Base-by-base conservation (phyloP, 1,140 invertebrate species). In the Bombus vancouverensis region DNA sequence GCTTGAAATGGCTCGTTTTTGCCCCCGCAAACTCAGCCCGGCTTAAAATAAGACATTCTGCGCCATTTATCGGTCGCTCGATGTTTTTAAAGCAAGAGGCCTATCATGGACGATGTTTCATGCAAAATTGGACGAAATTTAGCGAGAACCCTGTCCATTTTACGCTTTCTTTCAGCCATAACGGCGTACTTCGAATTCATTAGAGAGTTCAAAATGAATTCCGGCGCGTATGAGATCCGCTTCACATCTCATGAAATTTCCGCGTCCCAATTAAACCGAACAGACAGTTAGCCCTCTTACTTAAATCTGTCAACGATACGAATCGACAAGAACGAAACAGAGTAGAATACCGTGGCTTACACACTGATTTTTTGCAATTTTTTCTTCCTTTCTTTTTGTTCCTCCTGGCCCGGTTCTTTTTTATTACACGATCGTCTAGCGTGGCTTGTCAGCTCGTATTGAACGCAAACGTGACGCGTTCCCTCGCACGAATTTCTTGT, bases 221-320 rank as follows among this genome's bases (percentile, higher is more conserved):
- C 81, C 25, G 18, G 22, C 44, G 18, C 25, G 68, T 72, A 62
- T 66, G 39, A 68, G 10, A 57, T 62, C 88, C 68, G 42, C 13
- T 84, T 81, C 59, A 71, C 44, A 37, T 37, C 57, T 44, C 78
- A 71, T 85, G 75, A 89, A 77, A 76, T 81, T 83, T 80, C 65
- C 66, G 53, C 57, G 59, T 47, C 88, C 89, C 88, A 90, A 90
- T 90, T 90, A 90, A 90, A 86, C 37, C 75, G 34, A 83, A 71
- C 59, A n/a, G 70, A 59, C 62, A 84, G 71, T 77, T 70, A 89
- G 59, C 75, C 57, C 88, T 90, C 74, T 90, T 90, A 81, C 83
- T 62, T 90, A 90, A 90, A 90, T 90, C 89, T 90, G 89, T 89
- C 89, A 90, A 76, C 73, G 90, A 91, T 90, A 88, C 85, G 83